Conservation (phyloP, 2,113 vertebrate species). For the Anhinga rufa region DNA sequence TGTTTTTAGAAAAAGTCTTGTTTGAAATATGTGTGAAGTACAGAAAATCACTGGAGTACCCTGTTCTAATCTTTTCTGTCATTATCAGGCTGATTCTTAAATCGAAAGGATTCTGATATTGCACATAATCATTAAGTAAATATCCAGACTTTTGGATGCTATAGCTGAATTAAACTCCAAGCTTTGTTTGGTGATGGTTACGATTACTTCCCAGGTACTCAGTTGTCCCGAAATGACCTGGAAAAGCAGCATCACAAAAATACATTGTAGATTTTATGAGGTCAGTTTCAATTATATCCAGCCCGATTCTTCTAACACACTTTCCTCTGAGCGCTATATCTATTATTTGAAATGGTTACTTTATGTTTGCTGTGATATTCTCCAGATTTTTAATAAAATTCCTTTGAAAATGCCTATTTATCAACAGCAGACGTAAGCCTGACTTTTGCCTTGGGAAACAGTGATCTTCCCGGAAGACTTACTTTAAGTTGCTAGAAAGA, state of each 20-base stretch:
- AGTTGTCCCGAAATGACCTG: conserved; percentile 68
- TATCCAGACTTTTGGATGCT: neutral
- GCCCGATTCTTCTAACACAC: conserved; percentile 2
- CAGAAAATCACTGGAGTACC: neutral
- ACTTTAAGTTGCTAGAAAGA: conserved; percentile 41
- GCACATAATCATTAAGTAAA: conserved; percentile 26
- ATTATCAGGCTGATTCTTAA: neutral
- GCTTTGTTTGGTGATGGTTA: neutral
- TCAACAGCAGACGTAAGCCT: neutral
- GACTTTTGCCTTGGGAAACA: conserved; percentile 36
- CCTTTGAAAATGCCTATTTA: conserved; percentile 39
- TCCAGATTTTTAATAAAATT: conserved; percentile 30
- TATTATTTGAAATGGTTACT: neutral
- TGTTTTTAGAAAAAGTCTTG: neutral
- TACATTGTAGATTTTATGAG: conserved; percentile 35
- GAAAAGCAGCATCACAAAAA: neutral
- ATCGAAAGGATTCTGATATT: conserved; percentile 10
- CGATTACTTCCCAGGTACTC: neutral
- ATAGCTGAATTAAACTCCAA: conserved; percentile 1
- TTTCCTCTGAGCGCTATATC: neutral
- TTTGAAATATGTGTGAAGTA: neutral
- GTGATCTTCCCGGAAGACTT: conserved; percentile 12
- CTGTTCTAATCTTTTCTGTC: neutral
- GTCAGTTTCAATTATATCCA: conserved; percentile 51
- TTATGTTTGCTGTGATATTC: neutral